These are phyloP conservation scores for Chamaetylas fuelleborni DNA, from an alignment of 2,113 vertebrate species.

Conservation along the genomic window DNA sequence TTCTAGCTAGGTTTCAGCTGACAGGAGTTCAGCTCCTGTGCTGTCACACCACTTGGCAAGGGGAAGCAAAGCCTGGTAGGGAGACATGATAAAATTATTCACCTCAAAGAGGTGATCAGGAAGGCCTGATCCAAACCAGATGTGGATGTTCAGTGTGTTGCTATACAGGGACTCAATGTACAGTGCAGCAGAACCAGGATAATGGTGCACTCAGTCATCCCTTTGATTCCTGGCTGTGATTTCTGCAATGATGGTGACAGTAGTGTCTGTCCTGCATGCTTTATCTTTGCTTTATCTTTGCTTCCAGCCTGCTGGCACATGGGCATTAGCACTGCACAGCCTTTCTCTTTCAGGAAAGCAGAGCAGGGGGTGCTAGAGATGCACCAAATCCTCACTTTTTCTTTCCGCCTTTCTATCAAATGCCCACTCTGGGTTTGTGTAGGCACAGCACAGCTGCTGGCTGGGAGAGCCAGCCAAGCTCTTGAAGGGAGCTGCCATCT, in stretches of 20 bases:
- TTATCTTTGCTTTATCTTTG: neutral
- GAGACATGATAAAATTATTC: neutral
- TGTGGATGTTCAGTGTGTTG: neutral
- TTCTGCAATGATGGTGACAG: neutral
- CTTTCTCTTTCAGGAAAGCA: neutral
- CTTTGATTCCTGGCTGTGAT: rapidly evolving
- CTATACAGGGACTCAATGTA: neutral
- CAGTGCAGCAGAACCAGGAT: neutral
- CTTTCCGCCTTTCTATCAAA: neutral
- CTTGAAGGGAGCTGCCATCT: neutral
- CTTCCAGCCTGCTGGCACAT: rapidly evolving
- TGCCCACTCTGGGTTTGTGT: rapidly evolving
- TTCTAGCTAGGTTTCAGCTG: neutral
- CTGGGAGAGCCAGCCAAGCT: neutral
- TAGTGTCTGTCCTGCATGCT: neutral
- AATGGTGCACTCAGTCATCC: neutral
- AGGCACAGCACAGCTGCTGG: neutral
- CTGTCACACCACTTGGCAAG: neutral
- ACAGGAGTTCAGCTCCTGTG: neutral
- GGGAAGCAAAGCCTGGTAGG: neutral
- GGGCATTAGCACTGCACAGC: rapidly evolving
- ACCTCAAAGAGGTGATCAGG: neutral
- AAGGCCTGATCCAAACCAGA: neutral
- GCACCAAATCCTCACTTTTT: neutral
- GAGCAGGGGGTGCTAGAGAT: neutral